phyloP scores from a whole-genome alignment of 2,797 vertebrate species.

The Thaleichthys pacificus region DNA sequence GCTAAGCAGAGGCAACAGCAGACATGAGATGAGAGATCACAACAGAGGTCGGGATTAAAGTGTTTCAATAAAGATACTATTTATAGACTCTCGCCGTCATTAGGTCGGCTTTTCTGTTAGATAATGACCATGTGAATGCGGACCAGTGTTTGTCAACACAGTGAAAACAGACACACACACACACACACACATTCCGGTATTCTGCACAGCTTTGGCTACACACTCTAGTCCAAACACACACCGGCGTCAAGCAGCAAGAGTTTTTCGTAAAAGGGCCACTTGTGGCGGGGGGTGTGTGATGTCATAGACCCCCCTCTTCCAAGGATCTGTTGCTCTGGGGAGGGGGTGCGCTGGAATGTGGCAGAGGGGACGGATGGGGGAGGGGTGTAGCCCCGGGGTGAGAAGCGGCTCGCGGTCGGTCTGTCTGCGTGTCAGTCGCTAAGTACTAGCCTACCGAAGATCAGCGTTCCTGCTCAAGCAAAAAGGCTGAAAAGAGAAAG shows the following conservation, averaged over 20 bases:
- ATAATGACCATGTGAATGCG: conserved; percentile 32
- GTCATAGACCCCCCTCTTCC: conserved; percentile 51
- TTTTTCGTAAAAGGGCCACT: conserved; percentile 57
- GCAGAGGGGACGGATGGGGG: conserved; percentile 46
- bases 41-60: conserved; percentile 45
- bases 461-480: background rate
- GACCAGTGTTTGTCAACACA: conserved; percentile 32
- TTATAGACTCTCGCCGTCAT: conserved; percentile 41
- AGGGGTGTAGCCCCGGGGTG: conserved; percentile 50
- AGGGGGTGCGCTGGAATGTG: conserved; percentile 68
- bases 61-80: conserved; percentile 54
- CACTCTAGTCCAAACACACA: background rate
- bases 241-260: background rate
- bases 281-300: conserved; percentile 67
- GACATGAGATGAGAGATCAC: conserved; percentile 39
- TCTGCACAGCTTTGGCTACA: conserved; percentile 26
- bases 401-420: conserved; percentile 49
- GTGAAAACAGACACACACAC: background rate
- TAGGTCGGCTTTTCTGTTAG: conserved; percentile 42
- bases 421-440: conserved; percentile 7
- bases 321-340: conserved; percentile 44
- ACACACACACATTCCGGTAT: conserved; percentile 10
- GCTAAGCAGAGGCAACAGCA: background rate
- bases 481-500: no score
- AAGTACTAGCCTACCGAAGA: conserved; percentile 26